A percentile compares a stretch with the other conserved stretches of the same genome.
These are phyloP conservation scores for Cygnus buccinator DNA, from an alignment of 2,113 vertebrate species.

Conservation along the genomic window DNA sequence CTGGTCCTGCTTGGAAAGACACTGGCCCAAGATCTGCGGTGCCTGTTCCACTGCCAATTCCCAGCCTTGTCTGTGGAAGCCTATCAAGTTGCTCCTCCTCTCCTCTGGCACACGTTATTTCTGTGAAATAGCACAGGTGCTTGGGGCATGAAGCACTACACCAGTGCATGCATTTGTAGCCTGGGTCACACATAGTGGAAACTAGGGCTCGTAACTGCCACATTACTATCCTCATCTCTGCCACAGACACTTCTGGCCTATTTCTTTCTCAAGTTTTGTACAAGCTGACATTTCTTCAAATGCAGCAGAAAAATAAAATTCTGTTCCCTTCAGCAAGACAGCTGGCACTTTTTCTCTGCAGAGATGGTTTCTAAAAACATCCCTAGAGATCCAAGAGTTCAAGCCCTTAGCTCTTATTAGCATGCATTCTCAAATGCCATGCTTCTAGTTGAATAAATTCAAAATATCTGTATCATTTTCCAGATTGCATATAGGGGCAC, in stretches of 20 bases:
- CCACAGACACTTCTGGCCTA: background rate
- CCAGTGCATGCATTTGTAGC: background rate
- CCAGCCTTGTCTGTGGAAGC: background rate
- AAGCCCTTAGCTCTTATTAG: background rate
- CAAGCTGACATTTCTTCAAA: background rate
- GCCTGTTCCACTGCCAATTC: background rate
- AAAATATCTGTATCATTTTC: background rate
- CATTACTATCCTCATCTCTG: background rate
- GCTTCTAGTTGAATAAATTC: background rate
- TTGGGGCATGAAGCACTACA: background rate
- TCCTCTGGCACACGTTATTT: background rate
- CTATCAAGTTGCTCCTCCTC: background rate
- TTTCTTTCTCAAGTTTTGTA: background rate
- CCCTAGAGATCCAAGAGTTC: background rate
- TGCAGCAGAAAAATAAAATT: background rate
- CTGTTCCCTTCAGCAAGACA: background rate
- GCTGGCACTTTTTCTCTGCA: background rate
- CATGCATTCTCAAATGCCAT: background rate
- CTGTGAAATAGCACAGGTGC: background rate
- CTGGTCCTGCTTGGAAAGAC: background rate
- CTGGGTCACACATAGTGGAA: accelerated
- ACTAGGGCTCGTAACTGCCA: background rate
- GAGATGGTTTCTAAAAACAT: background rate
- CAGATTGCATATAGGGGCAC: background rate
- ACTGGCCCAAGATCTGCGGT: background rate